A percentile compares a stretch with the other conserved stretches of the same genome.
phyloP scores from a whole-genome alignment of 2,113 vertebrate genomes.

The Macaca nemestrina region DNA sequence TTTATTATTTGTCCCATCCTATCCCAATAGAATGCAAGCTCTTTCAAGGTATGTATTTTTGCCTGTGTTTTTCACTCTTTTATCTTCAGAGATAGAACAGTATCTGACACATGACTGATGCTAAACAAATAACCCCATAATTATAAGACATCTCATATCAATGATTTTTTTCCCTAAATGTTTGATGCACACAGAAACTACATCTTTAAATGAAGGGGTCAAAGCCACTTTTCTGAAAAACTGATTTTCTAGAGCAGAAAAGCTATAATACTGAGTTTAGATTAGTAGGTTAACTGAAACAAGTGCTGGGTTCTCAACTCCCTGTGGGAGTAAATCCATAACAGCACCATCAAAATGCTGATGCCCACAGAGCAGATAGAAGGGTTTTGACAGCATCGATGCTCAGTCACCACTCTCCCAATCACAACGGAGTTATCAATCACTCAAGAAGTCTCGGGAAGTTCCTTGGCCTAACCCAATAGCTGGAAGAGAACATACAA shows the following conservation, averaged over 20 bases:
- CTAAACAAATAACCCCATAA: not conserved
- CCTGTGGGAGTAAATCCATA: not conserved
- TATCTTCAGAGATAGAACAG: not conserved
- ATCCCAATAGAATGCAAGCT: not conserved
- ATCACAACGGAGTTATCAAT: not conserved
- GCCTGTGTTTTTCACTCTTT: not conserved
- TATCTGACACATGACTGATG: not conserved
- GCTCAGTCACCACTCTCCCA: not conserved
- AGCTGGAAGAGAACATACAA: not conserved
- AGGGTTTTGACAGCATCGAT: not conserved
- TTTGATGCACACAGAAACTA: not conserved
- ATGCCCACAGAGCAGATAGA: not conserved
- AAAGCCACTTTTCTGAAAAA: not conserved
- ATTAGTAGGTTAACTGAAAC: not conserved
- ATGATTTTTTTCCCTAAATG: not conserved
- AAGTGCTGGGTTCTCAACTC: not conserved
- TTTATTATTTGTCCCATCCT: not conserved
- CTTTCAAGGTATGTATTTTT: not conserved
- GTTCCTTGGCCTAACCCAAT: not conserved
- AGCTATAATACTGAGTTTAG: not conserved
- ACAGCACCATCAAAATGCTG: fast-evolving
- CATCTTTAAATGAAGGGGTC: not conserved
- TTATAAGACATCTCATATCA: not conserved
- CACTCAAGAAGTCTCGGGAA: not conserved
- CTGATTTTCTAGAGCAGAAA: not conserved